Evolutionary conservation across 2,797 vertebrate genomes (phyloP), one percentile per base, ranked within the genome.

Genomic region (Enteromius thamalakanensis): DNA sequence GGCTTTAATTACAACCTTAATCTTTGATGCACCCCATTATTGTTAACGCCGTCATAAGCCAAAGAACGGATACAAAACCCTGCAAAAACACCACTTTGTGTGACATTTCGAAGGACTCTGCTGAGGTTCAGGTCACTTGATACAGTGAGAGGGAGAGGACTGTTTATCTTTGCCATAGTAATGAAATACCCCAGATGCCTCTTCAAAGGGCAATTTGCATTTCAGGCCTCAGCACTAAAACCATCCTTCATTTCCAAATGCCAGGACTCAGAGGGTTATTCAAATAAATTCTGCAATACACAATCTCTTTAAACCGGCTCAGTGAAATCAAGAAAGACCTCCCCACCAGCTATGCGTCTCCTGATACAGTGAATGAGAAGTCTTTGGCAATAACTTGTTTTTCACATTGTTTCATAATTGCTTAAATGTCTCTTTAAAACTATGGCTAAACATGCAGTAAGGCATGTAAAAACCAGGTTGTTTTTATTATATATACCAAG

Each of bases 161-260:
- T 86, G 80, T 80, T 83, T 77, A 85, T 72, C 65, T 75, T 72
- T 72, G 70, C 58, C 37, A 71, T 58, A 81, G 55, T 47, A 76
- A 76, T 26, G 8, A 42, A 82, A 80, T 51, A 74, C 77, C 69
- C 81, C 68, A 69, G 79, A 81, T 82, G 71, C 70, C 42, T 79
- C 83, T 79, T 40, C 58, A 87, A 82, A 87, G 71, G 45, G 71
- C 68, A 53, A 86, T 88, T 80, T 88, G 80, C 78, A 51, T 84
- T 49, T 81, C 55, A 85, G 78, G 75, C 84, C 67, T 21, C 80
- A 42, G 53, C 75, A 76, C 82, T 64, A 58, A 85, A 89, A 64
- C 76, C 65, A 77, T 84, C 70, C 70, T 72, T 79, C 79, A 81
- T 85, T 85, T 91, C 75, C 82, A 90, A 90, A 88, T 85, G 84